These are phyloP conservation scores for Zoroaster sp. DNA, from an alignment of 53 echinoderm and acorn worm genomes.

Conservation along the genomic window DNA sequence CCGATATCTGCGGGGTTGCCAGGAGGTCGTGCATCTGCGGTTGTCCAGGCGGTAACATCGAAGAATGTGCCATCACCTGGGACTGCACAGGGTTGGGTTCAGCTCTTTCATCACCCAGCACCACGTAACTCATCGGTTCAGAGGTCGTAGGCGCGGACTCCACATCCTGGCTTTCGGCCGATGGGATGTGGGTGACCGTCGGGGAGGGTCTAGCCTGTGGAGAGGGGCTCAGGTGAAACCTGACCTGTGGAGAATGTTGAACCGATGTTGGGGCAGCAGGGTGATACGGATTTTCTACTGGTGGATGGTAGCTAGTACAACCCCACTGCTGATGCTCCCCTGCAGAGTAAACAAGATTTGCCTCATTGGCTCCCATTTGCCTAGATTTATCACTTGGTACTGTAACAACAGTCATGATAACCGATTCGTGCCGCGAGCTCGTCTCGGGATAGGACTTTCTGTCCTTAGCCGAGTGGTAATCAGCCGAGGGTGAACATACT, in stretches of 20 bases:
- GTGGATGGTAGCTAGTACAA: background rate
- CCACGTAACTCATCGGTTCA: constrained; percentile 22
- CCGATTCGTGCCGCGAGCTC: background rate
- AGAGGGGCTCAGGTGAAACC: constrained; percentile 68
- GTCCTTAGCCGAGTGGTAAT: background rate
- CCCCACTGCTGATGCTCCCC: constrained; percentile 13
- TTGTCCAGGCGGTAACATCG: background rate
- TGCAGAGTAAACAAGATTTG: background rate
- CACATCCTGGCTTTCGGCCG: constrained; percentile 2
- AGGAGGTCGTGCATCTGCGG: background rate
- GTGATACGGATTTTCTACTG: background rate
- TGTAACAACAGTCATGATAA: background rate
- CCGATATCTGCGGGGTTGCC: constrained; percentile 13
- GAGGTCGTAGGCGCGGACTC: constrained; percentile 31
- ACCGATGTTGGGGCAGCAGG: background rate
- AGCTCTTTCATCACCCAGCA: background rate
- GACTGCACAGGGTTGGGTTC: background rate
- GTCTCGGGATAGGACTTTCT: background rate
- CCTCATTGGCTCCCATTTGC: background rate
- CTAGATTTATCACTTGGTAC: constrained; percentile 25
- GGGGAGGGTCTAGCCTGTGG: constrained; percentile 74
- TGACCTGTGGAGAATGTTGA: constrained; percentile 26
- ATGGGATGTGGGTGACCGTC: constrained; percentile 6
- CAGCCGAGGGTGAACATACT: background rate
- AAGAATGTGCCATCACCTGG: background rate